Evolutionary conservation across 2,888 invertebrate genomes (phyloP).

Genomic region (Andrena trimmerana): DNA sequence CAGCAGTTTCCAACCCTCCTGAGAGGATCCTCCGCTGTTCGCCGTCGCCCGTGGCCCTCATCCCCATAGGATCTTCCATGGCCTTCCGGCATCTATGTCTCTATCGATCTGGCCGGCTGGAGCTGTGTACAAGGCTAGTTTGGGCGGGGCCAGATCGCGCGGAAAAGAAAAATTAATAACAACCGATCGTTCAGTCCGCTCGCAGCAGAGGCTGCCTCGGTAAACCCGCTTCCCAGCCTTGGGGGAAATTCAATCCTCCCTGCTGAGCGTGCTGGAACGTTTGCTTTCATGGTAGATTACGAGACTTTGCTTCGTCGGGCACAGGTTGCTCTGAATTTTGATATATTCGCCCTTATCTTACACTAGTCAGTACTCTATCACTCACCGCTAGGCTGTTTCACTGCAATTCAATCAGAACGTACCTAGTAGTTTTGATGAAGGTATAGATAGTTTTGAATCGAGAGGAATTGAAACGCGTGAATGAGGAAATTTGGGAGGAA

Average conservation of each 20-base stretch:
- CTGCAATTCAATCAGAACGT: neutral
- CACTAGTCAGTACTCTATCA: neutral
- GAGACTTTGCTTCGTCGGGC: no score
- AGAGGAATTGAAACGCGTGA: neutral
- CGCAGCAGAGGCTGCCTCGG: neutral
- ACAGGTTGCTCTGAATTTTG: neutral
- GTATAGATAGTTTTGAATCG: neutral
- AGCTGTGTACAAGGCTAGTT: slow-evolving; percentile 57
- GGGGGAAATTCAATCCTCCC: neutral
- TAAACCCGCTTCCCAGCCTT: neutral
- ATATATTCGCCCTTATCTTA: no score
- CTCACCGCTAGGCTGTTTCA: neutral
- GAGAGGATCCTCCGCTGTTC: slow-evolving; percentile 22
- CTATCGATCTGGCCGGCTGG: slow-evolving; percentile 68
- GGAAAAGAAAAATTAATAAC: slow-evolving; percentile 58
- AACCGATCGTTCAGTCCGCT: slow-evolving; percentile 26
- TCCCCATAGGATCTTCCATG: slow-evolving; percentile 67
- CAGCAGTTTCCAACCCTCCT: slow-evolving; percentile 33
- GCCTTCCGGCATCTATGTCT: slow-evolving; percentile 67
- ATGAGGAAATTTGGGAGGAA: neutral
- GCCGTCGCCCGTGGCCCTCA: slow-evolving; percentile 13
- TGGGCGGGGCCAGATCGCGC: slow-evolving; percentile 61
- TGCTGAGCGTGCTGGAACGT: no score
- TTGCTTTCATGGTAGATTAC: no score
- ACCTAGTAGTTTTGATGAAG: neutral